phyloP scores from a whole-genome alignment of 2,797 vertebrate genomes.

The Lithobates sylvaticus region DNA sequence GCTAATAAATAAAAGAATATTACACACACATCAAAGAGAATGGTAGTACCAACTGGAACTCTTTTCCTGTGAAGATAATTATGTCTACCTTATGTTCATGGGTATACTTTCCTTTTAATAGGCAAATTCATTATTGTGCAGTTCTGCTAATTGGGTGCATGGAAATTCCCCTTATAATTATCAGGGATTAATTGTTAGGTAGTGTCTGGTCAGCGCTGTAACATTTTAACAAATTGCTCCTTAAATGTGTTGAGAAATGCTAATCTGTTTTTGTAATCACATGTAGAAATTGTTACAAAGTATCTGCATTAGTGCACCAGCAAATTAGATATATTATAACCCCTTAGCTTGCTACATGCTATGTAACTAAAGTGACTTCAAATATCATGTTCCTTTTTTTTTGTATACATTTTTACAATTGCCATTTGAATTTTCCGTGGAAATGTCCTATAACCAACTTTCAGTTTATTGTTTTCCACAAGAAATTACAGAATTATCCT shows the following conservation, averaged over 20 bases:
- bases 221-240: neutral
- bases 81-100: conserved; percentile 37
- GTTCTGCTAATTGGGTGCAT: conserved; percentile 9
- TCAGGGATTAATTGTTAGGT: conserved; percentile 21
- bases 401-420: no score
- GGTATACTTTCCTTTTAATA: conserved; percentile 31
- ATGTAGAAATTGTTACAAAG: conserved; percentile 2
- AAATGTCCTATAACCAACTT: neutral
- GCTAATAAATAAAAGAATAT: conserved; percentile 29
- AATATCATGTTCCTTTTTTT: neutral
- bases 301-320: neutral
- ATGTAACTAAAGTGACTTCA: neutral
- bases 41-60: neutral
- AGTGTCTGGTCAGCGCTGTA: conserved; percentile 1
- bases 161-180: conserved; percentile 22
- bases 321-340: neutral
- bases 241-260: conserved; percentile 2
- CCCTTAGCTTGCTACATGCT: neutral
- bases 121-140: neutral
- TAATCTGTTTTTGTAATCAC: conserved; percentile 19
- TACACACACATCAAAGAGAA: conserved; percentile 34
- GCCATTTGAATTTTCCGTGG: no score
- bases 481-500: neutral
- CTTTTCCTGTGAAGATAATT: conserved; percentile 25
- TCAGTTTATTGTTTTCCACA: neutral